phyloP scores from a whole-genome alignment of 2,888 invertebrate species.

The Amaurobius ferox region DNA sequence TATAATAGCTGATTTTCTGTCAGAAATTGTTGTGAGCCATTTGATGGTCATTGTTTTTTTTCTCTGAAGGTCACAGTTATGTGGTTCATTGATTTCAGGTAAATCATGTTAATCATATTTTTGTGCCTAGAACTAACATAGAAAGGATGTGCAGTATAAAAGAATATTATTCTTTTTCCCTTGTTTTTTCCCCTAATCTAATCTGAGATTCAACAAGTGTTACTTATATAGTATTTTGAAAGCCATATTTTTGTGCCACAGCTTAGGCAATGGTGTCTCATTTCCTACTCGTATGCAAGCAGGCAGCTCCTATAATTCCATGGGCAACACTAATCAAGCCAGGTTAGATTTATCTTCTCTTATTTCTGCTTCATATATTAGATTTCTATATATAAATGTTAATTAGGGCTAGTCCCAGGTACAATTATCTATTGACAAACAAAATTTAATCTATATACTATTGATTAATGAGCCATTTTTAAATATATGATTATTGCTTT shows the following conservation, averaged over 20 bases:
- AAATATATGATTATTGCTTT: too few relatives aligned
- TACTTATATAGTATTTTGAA: slow-evolving; percentile 6
- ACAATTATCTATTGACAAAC: too few relatives aligned
- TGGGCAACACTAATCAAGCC: slow-evolving; percentile 87
- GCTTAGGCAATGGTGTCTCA: slow-evolving; percentile 92
- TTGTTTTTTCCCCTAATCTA: background rate
- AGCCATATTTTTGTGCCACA: slow-evolving; percentile 77
- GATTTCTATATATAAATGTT: slow-evolving; percentile 59
- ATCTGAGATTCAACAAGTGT: slow-evolving; percentile 3
- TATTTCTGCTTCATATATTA: slow-evolving; percentile 75
- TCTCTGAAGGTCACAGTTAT: too few relatives aligned
- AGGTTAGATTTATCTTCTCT: slow-evolving; percentile 83
- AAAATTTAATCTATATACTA: too few relatives aligned
- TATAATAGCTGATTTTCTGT: too few relatives aligned
- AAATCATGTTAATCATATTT: too few relatives aligned
- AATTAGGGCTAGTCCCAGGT: slow-evolving; percentile 9
- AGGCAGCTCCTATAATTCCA: slow-evolving; percentile 88
- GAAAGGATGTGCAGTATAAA: background rate
- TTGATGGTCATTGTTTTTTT: too few relatives aligned
- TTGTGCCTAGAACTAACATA: background rate
- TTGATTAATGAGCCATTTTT: too few relatives aligned
- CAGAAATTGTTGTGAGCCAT: too few relatives aligned
- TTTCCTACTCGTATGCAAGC: slow-evolving; percentile 87
- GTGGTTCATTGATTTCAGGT: too few relatives aligned
- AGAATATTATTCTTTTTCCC: background rate